Evolutionary conservation across 2,888 invertebrate species (phyloP), one percentile per base, ranked within the genome.

Genomic region (Yponomeuta cagnagella): DNA sequence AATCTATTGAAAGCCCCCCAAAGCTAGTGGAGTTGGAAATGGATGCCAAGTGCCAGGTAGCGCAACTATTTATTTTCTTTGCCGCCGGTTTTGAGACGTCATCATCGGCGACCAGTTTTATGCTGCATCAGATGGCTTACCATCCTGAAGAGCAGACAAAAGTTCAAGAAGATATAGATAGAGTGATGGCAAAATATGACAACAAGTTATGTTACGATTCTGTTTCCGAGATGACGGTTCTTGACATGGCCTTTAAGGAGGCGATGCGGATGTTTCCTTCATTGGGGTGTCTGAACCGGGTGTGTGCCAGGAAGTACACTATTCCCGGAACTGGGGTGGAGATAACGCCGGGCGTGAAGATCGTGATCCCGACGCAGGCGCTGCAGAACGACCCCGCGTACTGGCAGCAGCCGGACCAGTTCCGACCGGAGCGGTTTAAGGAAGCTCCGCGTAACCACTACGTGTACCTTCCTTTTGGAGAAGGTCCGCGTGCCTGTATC

Each of bases 31-130:
- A 85, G 71, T 72, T 88, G 69, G 86, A 89, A 78, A 73, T 90
- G 71, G 83, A 80, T 72, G 86, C 88, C 69, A 71, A 81, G 69
- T 43, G 43, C 43, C 43, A 43, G 79, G 83, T 83, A 10, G 89
- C 91, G 2, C 91, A 90, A 81, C 85, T 86, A 0, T 90, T 91
- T 75, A 84, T 89, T 5, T 91, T 91, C 67, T 75, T 80, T 48
- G 73, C 75, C 4, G 80, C 78, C 30, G 81, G 80, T 0, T 80
- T 78, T 48, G 81, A 82, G 72, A 80, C 80, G 0, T 79, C 80
- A 0, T 77, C 82, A 1, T 76, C 77, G 0, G 75, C 77, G 0
- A 79, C 85, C n/a, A 83, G 83, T 72, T 82, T 77, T 52, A 77
- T 78, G 4, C 72, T 80, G 15, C 82, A 81, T 71, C 76, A 79